Percentiles rank a stretch among this genome's conserved stretches.
Conservation (phyloP, 2,888 invertebrate species). For the Polietes domitor region DNA sequence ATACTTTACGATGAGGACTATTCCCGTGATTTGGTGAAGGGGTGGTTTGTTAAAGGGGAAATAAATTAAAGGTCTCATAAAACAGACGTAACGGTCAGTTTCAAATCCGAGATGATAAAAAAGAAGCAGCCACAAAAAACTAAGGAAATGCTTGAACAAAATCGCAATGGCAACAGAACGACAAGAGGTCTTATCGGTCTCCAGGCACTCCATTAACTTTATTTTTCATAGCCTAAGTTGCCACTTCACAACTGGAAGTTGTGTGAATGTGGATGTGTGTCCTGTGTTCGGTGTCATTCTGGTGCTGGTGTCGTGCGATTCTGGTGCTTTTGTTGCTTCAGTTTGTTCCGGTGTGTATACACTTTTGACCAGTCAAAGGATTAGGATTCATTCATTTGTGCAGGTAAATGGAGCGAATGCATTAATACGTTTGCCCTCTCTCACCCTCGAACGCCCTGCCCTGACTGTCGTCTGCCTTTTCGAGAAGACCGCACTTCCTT, state of each 20-base stretch:
- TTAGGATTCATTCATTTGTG: constrained; percentile 79
- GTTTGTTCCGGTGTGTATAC: constrained; percentile 14
- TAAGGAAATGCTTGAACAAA: background rate
- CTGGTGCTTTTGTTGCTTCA: constrained; percentile 1
- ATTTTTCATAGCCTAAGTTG: constrained; percentile 44
- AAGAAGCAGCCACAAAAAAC: background rate
- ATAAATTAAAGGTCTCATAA: constrained; percentile 53
- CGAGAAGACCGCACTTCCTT: background rate
- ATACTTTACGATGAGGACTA: constrained; percentile 47
- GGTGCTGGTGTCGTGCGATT: background rate
- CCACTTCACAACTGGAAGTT: background rate
- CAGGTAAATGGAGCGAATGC: constrained; percentile 79
- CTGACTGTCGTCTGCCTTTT: background rate
- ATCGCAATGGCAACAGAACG: constrained; percentile 29
- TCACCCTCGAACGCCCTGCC: background rate
- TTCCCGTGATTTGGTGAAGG: constrained; percentile 18
- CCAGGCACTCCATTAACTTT: constrained; percentile 63
- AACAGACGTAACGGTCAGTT: constrained; percentile 44
- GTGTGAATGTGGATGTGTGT: constrained; percentile 1
- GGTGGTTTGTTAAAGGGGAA: constrained; percentile 18
- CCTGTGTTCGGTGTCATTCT: background rate
- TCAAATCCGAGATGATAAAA: constrained; percentile 4
- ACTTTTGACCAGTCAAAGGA: constrained; percentile 68
- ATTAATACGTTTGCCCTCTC: constrained; percentile 60
- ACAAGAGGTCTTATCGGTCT: constrained; percentile 58